Percentiles rank a stretch among this genome's conserved stretches.
These are phyloP conservation scores for Triops longicaudatus DNA, from an alignment of 1,140 invertebrate genomes.

Conservation along the genomic window DNA sequence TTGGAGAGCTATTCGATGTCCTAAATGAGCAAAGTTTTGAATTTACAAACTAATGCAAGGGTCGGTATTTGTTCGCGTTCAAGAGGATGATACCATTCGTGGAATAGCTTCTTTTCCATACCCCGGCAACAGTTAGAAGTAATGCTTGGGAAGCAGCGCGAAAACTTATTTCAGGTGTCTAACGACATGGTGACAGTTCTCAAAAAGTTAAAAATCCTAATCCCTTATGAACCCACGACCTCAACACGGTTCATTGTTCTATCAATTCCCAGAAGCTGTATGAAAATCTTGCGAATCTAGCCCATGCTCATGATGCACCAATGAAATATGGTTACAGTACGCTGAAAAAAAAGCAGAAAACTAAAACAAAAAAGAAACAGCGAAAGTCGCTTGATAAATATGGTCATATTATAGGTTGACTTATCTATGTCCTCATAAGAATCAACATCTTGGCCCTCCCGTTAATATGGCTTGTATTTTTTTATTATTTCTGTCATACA, in stretches of 20 bases:
- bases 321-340: neutral
- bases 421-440: neutral
- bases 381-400: neutral
- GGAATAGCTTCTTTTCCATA: too few relatives aligned
- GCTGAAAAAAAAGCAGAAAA: neutral
- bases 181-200: too few relatives aligned
- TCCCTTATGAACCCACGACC: too few relatives aligned
- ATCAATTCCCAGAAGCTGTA: neutral
- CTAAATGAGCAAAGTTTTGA: neutral
- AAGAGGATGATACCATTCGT: too few relatives aligned
- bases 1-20: too few relatives aligned
- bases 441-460: neutral
- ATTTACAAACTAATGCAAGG: neutral
- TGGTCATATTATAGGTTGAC: neutral
- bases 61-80: too few relatives aligned
- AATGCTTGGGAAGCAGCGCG: too few relatives aligned
- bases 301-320: neutral
- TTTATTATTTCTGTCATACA: slow-evolving; percentile 23
- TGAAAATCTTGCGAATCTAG: neutral
- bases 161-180: too few relatives aligned
- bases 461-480: neutral
- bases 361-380: too few relatives aligned
- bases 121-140: too few relatives aligned
- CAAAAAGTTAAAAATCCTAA: too few relatives aligned
- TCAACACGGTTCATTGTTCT: neutral